Percentiles rank a stretch among this genome's conserved stretches.
Evolutionary conservation across 2,888 invertebrate species (phyloP).

Genomic region (Philhelius pedissequus): DNA sequence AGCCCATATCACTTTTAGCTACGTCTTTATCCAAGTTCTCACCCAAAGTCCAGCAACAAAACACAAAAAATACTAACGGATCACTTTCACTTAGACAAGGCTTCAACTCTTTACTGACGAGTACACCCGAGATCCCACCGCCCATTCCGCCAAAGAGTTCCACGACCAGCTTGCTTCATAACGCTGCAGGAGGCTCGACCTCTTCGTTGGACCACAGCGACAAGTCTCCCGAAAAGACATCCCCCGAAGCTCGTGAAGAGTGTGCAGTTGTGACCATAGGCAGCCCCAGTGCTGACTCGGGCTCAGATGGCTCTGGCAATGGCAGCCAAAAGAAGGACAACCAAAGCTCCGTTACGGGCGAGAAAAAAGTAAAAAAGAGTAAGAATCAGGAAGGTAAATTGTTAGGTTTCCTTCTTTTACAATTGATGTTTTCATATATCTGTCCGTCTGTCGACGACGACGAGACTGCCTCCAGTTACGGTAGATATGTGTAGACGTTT

Average conservation of each 20-base stretch:
- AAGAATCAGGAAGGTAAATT: constrained; percentile 79
- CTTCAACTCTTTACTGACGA: constrained; percentile 77
- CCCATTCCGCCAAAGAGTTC: constrained; percentile 76
- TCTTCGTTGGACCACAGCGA: constrained; percentile 79
- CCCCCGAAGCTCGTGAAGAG: constrained; percentile 73
- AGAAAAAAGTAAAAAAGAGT: constrained; percentile 79
- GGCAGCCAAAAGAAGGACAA: constrained; percentile 69
- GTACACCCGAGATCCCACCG: constrained; percentile 76
- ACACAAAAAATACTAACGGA: constrained; percentile 73
- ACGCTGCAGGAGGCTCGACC: constrained; percentile 73
- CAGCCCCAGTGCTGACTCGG: constrained; percentile 77
- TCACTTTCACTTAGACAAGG: constrained; percentile 74
- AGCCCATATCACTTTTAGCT: constrained; percentile 73
- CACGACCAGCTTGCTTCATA: constrained; percentile 74
- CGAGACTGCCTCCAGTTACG: constrained; percentile 1
- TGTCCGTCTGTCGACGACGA: constrained; percentile 39
- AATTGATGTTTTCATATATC: constrained; percentile 70
- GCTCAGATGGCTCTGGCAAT: constrained; percentile 65
- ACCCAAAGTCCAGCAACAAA: constrained; percentile 76
- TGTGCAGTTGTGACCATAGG: constrained; percentile 78
- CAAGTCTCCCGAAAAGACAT: constrained; percentile 80
- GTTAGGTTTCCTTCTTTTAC: constrained; percentile 75
- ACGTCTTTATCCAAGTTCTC: constrained; percentile 78
- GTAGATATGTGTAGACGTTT: constrained; percentile 66
- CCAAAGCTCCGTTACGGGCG: constrained; percentile 74